Percentiles rank a stretch among this genome's conserved stretches.
These are phyloP conservation scores for Megatriorchis doriae DNA, from an alignment of 2,113 vertebrate species.

Conservation along the genomic window DNA sequence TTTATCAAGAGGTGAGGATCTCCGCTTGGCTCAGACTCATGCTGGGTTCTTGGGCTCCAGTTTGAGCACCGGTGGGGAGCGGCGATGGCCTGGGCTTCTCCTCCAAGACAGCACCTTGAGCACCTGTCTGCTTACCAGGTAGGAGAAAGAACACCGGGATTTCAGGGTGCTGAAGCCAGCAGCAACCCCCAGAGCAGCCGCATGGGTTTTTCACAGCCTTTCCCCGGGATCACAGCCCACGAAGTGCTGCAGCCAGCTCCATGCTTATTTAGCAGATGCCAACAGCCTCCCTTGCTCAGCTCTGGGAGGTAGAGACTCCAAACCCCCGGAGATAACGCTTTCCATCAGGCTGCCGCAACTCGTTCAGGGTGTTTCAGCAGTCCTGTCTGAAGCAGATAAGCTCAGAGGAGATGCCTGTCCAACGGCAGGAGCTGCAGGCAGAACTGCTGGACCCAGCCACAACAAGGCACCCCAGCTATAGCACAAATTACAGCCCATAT, in stretches of 20 bases:
- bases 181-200: not conserved
- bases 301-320: not conserved
- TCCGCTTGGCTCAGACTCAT: rapidly evolving
- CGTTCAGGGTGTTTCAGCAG: not conserved
- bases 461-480: rapidly evolving
- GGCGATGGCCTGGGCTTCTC: not conserved
- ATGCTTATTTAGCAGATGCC: not conserved
- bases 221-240: not conserved
- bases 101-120: not conserved
- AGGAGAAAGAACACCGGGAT: not conserved
- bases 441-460: not conserved
- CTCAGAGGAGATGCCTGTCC: not conserved
- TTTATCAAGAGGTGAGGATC: not conserved
- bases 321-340: rapidly evolving
- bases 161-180: not conserved
- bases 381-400: not conserved
- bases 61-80: not conserved
- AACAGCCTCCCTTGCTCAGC: not conserved
- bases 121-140: not conserved
- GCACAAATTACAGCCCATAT: not conserved
- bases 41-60: not conserved
- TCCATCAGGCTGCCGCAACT: not conserved
- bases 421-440: not conserved
- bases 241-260: not conserved
- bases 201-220: not conserved